A percentile compares a stretch with the other conserved stretches of the same genome.
Evolutionary conservation across 35 echinoderm and acorn worm genomes (phyloP).

Genomic region (Stichopus chloronotus): DNA sequence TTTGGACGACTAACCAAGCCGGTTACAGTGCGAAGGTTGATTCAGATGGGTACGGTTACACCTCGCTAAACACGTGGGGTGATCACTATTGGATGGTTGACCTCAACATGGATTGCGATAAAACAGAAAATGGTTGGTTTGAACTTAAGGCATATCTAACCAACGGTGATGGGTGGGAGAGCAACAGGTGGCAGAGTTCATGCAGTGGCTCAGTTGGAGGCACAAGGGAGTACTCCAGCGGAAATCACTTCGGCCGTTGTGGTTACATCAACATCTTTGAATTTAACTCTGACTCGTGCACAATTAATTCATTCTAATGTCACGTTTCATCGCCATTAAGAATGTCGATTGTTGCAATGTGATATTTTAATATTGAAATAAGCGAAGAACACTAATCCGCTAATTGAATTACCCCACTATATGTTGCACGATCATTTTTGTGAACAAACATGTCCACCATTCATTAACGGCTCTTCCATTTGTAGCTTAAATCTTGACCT

Average conservation of each 20-base stretch:
- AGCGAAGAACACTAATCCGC: too few relatives aligned
- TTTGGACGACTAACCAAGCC: constrained; percentile 75
- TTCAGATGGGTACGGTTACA: constrained; percentile 74
- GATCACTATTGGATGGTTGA: constrained; percentile 95
- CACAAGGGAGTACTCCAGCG: constrained; percentile 69
- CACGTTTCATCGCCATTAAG: background rate
- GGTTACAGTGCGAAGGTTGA: constrained; percentile 59
- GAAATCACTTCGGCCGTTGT: constrained; percentile 83
- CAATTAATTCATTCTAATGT: constrained; percentile 39
- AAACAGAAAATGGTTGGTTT: constrained; percentile 82
- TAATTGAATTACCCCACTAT: too few relatives aligned
- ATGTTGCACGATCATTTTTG: too few relatives aligned
- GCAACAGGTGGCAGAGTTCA: constrained; percentile 47
- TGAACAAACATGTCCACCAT: too few relatives aligned
- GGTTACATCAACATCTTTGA: constrained; percentile 82
- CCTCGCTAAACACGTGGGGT: constrained; percentile 75
- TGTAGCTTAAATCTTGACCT: too few relatives aligned
- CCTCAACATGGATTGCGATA: constrained; percentile 76
- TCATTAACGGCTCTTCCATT: too few relatives aligned
- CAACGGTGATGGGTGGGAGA: constrained; percentile 91
- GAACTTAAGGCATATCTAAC: constrained; percentile 81
- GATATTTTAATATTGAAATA: too few relatives aligned
- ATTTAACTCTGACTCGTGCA: constrained; percentile 65
- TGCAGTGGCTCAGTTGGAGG: constrained; percentile 73
- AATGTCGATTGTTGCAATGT: too few relatives aligned